Conservation (phyloP, 1,140 invertebrate species). For the Oncopeltus fasciatus region DNA sequence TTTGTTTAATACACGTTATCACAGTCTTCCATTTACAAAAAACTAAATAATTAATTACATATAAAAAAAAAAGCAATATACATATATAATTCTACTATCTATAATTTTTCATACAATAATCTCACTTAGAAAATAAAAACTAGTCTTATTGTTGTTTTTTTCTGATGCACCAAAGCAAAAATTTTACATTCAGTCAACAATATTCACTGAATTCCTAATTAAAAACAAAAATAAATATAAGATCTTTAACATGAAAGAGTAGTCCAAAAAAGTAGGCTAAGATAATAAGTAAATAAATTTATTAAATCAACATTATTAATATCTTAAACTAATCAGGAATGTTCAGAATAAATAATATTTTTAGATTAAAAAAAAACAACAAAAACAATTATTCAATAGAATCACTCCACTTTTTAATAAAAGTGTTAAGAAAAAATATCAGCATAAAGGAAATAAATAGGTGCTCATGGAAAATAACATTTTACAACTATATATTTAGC, state of each 20-base stretch:
- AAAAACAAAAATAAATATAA: no score
- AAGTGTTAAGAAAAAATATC: no score
- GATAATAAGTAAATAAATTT: neutral
- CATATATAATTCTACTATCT: neutral
- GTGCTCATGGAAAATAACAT: no score
- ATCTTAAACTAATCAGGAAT: neutral
- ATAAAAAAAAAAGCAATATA: neutral
- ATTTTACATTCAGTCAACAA: neutral
- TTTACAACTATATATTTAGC: no score
- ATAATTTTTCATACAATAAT: neutral
- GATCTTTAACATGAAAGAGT: neutral
- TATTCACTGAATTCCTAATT: neutral
- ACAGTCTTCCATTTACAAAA: slow-evolving; percentile 1
- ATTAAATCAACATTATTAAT: neutral
- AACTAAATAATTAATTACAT: neutral
- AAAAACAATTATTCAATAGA: no score
- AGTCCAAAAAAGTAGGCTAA: neutral
- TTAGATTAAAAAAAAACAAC: neutral
- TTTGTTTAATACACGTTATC: neutral
- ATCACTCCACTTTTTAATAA: no score
- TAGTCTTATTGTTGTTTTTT: neutral
- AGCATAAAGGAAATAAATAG: no score
- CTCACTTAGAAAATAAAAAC: neutral
- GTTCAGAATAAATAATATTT: neutral
- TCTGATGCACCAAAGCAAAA: neutral